Evolutionary conservation across 2,113 vertebrate species (phyloP).

Genomic region (Perca flavescens): DNA sequence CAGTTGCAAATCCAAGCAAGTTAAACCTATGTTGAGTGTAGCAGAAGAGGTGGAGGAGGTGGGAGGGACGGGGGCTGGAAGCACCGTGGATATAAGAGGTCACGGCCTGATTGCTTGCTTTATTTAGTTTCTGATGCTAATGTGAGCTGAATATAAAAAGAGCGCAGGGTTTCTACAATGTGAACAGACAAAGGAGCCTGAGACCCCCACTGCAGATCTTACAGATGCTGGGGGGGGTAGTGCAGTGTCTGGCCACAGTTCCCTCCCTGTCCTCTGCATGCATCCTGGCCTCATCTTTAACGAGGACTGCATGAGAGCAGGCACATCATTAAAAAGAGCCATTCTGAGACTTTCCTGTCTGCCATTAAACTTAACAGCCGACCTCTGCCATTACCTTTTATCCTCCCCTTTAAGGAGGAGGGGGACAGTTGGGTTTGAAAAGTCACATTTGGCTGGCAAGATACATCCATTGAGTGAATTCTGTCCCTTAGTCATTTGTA

Average conservation of each 20-base stretch:
- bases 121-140: conserved; percentile 78
- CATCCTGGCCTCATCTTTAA: conserved; percentile 75
- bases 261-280: conserved; percentile 55
- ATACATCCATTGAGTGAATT: conserved; percentile 49
- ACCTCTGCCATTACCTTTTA: conserved; percentile 81
- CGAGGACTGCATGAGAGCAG: conserved; percentile 72
- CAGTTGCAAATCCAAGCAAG: conserved; percentile 64
- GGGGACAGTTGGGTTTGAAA: conserved; percentile 62
- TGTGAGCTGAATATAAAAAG: conserved; percentile 62
- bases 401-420: conserved; percentile 73
- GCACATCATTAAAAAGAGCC: conserved; percentile 83
- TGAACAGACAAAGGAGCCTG: conserved; percentile 53
- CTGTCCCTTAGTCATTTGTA: conserved; percentile 37
- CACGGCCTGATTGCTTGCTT: conserved; percentile 69
- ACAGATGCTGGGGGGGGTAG: conserved; percentile 10
- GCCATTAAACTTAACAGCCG: conserved; percentile 82
- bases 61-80: neutral
- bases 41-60: conserved; percentile 18
- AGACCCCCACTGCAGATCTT: conserved; percentile 44
- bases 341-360: conserved; percentile 77
- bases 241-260: conserved; percentile 43
- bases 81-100: conserved; percentile 60
- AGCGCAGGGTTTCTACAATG: conserved; percentile 42
- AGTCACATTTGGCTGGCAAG: conserved; percentile 71
- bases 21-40: conserved; percentile 58